A percentile compares a stretch with the other conserved stretches of the same genome.
Evolutionary conservation across 2,113 vertebrate genomes (phyloP).

Genomic region (Pomatostomus ruficeps): DNA sequence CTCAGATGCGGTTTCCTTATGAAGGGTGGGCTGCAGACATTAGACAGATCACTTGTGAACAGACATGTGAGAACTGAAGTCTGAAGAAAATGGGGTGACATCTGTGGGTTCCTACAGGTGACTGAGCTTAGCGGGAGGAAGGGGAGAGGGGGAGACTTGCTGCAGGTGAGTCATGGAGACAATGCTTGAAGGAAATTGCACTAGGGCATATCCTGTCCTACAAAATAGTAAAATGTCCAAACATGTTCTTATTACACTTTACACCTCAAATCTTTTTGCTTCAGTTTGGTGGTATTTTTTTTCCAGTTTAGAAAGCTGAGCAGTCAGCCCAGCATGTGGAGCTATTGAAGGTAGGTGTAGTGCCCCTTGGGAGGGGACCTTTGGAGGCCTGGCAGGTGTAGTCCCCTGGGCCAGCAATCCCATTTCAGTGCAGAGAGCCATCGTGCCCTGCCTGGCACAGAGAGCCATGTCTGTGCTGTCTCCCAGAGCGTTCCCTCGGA

Average conservation of each 20-base stretch:
- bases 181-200: not conserved
- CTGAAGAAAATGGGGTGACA: not conserved
- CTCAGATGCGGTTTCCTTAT: not conserved
- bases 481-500: accelerated
- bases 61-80: not conserved
- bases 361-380: not conserved
- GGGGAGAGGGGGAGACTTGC: not conserved
- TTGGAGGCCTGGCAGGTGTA: not conserved
- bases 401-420: not conserved
- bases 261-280: not conserved
- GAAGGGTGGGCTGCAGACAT: not conserved
- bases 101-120: not conserved
- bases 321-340: not conserved
- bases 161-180: not conserved
- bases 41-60: not conserved
- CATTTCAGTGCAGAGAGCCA: not conserved
- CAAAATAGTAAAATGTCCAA: not conserved
- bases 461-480: not conserved
- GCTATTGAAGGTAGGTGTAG: not conserved
- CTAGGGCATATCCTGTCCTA: not conserved
- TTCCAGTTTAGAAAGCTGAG: not conserved
- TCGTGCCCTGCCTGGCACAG: not conserved
- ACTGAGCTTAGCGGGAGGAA: not conserved
- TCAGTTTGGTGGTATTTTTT: not conserved
- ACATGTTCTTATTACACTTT: not conserved